These are phyloP conservation scores for Hippocampus zosterae DNA, from an alignment of 2,113 vertebrate genomes.

Conservation along the genomic window DNA sequence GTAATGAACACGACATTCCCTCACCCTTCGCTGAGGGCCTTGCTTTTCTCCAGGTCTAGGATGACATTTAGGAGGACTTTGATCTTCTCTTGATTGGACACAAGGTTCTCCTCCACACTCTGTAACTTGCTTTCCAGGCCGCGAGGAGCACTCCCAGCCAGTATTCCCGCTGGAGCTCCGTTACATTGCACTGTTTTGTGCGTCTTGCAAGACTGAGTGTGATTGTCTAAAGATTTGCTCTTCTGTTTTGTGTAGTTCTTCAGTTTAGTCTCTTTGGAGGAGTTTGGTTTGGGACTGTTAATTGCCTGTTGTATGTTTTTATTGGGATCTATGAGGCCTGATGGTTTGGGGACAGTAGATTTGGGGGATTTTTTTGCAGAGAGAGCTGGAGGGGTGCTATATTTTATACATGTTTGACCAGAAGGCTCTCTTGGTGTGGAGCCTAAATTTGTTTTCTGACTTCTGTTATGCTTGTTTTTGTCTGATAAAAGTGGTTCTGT, in stretches of 20 bases:
- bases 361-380: conserved; percentile 43
- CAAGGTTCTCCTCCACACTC: conserved; percentile 88
- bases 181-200: conserved; percentile 71
- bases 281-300: conserved; percentile 14
- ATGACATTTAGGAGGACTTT: conserved; percentile 98
- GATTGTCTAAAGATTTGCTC: conserved; percentile 48
- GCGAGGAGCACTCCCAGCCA: conserved; percentile 39
- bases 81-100: conserved; percentile 97
- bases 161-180: conserved; percentile 71
- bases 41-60: conserved; percentile 96
- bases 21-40: conserved; percentile 95
- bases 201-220: conserved; percentile 54
- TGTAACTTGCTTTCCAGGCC: conserved; percentile 84
- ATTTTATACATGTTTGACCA: conserved; percentile 28
- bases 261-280: conserved; percentile 29
- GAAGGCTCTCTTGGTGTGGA: conserved; percentile 35
- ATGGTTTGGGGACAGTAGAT: conserved; percentile 23
- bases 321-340: conserved; percentile 39
- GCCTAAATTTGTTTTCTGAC: conserved; percentile 24
- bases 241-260: conserved; percentile 48
- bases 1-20: conserved; percentile 16
- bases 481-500: conserved; percentile 12
- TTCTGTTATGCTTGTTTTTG: conserved; percentile 25
- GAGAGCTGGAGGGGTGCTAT: conserved; percentile 36
- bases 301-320: conserved; percentile 36